Percentiles rank a stretch among this genome's conserved stretches.
Evolutionary conservation across 1,140 invertebrate genomes (phyloP).

Genomic region (Drosophila willistoni): DNA sequence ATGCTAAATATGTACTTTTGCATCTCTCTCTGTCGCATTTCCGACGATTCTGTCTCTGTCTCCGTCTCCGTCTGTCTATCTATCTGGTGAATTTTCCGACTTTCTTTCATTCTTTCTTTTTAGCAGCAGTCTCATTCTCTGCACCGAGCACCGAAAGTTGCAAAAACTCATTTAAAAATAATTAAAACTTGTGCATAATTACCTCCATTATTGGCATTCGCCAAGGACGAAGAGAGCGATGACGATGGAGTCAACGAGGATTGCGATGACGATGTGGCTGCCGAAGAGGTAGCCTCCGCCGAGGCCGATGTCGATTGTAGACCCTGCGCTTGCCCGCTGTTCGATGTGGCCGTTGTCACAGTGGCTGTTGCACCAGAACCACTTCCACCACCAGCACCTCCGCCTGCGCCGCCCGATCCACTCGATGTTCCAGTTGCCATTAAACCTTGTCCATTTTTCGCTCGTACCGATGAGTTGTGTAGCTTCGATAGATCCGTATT

Average conservation of each 20-base stretch:
- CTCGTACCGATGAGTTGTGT: constrained; percentile 84
- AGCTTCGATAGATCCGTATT: constrained; percentile 81
- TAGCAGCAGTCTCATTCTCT: constrained; percentile 4
- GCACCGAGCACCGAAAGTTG: constrained; percentile 52
- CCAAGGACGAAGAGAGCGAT: constrained; percentile 76
- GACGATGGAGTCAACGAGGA: constrained; percentile 71
- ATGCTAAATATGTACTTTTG: constrained; percentile 50
- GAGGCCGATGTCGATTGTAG: constrained; percentile 74
- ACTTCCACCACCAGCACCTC: constrained; percentile 35
- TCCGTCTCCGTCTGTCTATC: constrained; percentile 12
- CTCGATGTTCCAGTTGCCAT: constrained; percentile 43
- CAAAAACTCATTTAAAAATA: constrained; percentile 83
- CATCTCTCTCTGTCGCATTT: constrained; percentile 7
- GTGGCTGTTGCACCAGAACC: constrained; percentile 44
- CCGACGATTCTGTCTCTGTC: neutral
- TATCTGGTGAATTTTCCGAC: neutral
- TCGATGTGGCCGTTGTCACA: constrained; percentile 70
- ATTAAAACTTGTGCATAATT: constrained; percentile 83
- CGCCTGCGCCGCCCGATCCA: constrained; percentile 84
- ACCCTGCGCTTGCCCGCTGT: constrained; percentile 69
- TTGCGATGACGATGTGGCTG: constrained; percentile 68
- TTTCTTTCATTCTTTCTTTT: neutral
- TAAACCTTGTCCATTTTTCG: constrained; percentile 85
- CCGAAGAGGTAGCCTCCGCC: constrained; percentile 68
- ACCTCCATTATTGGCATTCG: constrained; percentile 83